Percentiles rank a stretch among this genome's conserved stretches.
These are phyloP conservation scores for Zaprionus kolodkinae DNA, from an alignment of 1,140 invertebrate genomes.

Conservation along the genomic window DNA sequence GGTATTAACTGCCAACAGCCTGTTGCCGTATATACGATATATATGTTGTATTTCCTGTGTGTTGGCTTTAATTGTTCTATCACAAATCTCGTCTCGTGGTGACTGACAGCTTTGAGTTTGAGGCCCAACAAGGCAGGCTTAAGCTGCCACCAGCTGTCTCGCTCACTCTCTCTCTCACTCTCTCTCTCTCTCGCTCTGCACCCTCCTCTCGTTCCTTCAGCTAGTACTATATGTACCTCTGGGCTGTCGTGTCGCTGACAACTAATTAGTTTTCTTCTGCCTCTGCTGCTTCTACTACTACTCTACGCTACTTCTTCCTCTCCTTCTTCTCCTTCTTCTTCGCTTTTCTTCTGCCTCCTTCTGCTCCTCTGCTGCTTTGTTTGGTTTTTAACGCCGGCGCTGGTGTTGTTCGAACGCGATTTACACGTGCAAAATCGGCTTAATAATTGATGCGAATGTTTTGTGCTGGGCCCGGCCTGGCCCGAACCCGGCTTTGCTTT, in stretches of 20 bases:
- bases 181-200: not conserved
- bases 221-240: not conserved
- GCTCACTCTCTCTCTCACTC: not conserved
- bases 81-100: not conserved
- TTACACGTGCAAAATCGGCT: constrained; percentile 55
- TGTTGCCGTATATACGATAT: constrained; percentile 1
- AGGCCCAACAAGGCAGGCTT: not conserved
- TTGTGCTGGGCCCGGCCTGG: constrained; percentile 23
- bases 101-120: not conserved
- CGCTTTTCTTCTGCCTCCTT: constrained; percentile 18
- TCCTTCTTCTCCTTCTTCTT: constrained; percentile 7
- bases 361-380: constrained; percentile 6
- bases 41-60: not conserved
- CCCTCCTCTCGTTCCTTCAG: too few relatives aligned
- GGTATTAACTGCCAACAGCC: constrained; percentile 1
- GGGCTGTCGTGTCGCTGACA: constrained; percentile 47
- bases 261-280: constrained; percentile 47
- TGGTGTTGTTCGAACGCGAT: constrained; percentile 21
- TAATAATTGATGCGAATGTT: constrained; percentile 56
- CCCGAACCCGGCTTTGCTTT: constrained; percentile 32
- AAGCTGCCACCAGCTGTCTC: constrained; percentile 1
- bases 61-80: constrained; percentile 7
- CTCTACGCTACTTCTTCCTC: not conserved
- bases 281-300: too few relatives aligned
- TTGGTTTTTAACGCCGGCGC: constrained; percentile 11